phyloP scores from a whole-genome alignment of 2,888 invertebrate species.

The Nyleta sp. region DNA sequence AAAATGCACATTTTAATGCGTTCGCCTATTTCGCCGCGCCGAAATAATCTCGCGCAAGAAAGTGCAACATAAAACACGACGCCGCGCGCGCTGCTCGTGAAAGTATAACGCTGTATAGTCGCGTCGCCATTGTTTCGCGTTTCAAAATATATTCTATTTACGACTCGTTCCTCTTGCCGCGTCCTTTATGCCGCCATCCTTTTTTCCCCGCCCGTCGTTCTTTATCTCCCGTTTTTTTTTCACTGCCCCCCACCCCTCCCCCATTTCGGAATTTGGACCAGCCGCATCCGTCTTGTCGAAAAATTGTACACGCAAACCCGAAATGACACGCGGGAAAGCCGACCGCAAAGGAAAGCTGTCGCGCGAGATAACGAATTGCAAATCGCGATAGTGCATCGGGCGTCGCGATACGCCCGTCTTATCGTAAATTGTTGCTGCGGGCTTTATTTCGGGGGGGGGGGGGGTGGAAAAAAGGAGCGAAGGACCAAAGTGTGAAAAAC shows the following conservation, averaged over 20 bases:
- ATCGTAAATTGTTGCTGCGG: constrained; percentile 54
- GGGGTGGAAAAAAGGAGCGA: neutral
- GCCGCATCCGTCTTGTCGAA: constrained; percentile 23
- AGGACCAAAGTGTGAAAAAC: too few relatives aligned
- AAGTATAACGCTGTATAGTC: constrained; percentile 44
- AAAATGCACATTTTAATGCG: constrained; percentile 62
- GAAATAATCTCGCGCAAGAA: constrained; percentile 58
- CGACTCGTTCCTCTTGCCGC: constrained; percentile 14
- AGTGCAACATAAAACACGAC: constrained; percentile 61
- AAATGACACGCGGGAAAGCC: constrained; percentile 21
- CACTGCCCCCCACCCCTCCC: neutral
- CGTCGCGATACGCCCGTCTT: constrained; percentile 36
- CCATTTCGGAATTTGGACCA: constrained; percentile 14
- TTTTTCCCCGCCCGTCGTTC: neutral
- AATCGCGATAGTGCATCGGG: constrained; percentile 46
- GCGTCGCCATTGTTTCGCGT: constrained; percentile 49
- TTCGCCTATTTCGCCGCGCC: constrained; percentile 41
- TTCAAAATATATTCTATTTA: constrained; percentile 59
- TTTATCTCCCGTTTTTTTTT: constrained; percentile 13
- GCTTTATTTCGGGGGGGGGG: constrained; percentile 22
- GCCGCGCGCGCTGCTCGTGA: constrained; percentile 29
- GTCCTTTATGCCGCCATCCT: neutral
- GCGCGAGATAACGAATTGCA: constrained; percentile 52
- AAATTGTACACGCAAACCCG: constrained; percentile 20
- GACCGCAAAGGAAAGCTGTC: constrained; percentile 10